A percentile compares a stretch with the other conserved stretches of the same genome.
Conservation (phyloP, 2,797 vertebrate species). For the Hippocampus kuda region DNA sequence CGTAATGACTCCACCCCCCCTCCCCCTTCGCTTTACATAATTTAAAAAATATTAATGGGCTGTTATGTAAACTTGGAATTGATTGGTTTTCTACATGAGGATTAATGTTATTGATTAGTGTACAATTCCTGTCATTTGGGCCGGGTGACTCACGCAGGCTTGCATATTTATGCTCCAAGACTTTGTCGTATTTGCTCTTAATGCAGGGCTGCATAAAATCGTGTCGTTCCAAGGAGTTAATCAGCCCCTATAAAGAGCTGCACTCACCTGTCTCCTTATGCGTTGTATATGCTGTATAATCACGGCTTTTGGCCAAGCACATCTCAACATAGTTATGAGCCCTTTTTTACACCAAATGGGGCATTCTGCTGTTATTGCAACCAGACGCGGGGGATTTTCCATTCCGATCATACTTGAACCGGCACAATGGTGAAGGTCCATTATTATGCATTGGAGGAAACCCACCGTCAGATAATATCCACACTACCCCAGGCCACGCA, state of each 20-base stretch:
- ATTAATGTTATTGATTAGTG: slow-evolving; percentile 52
- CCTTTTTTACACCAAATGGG: background rate
- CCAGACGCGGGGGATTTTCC: slow-evolving; percentile 13
- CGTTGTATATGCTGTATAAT: background rate
- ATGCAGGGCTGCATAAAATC: slow-evolving; percentile 4
- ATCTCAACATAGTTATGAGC: background rate
- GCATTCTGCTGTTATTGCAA: background rate
- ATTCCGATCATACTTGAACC: slow-evolving; percentile 17
- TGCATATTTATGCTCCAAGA: slow-evolving; percentile 4
- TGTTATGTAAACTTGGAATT: slow-evolving; percentile 12
- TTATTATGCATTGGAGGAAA: slow-evolving; percentile 52
- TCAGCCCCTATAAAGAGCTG: background rate
- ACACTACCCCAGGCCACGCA: slow-evolving; percentile 42
- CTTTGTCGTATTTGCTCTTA: background rate
- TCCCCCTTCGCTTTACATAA: slow-evolving; percentile 11
- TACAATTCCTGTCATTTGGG: slow-evolving; percentile 47
- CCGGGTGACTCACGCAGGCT: slow-evolving; percentile 22
- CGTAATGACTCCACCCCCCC: slow-evolving; percentile 10
- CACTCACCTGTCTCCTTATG: slow-evolving; percentile 6
- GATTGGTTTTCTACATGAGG: slow-evolving; percentile 31
- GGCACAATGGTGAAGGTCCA: slow-evolving; percentile 43
- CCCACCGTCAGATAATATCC: slow-evolving; percentile 52
- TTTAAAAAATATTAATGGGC: slow-evolving; percentile 13
- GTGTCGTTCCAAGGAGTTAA: slow-evolving; percentile 11
- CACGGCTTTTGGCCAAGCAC: slow-evolving; percentile 5